Percentiles rank a stretch among this genome's conserved stretches.
phyloP scores from a whole-genome alignment of 2,888 invertebrate genomes.

The Orthonychiurus folsomi region DNA sequence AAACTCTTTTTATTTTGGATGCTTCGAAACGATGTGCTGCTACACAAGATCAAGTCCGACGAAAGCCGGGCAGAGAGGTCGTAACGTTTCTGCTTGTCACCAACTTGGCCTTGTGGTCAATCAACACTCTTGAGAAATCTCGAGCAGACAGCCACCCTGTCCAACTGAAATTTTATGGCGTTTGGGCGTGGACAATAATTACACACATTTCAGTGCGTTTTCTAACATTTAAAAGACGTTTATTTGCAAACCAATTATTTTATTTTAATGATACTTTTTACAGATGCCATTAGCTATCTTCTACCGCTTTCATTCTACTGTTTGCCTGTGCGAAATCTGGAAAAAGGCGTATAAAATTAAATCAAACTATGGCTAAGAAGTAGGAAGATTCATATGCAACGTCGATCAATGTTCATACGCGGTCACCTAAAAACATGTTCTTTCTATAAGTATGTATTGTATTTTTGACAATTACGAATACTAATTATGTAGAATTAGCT shows the following conservation, averaged over 20 bases:
- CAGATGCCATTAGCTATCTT: slow-evolving; percentile 14
- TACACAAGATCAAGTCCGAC: slow-evolving; percentile 68
- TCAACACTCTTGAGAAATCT: slow-evolving; percentile 49
- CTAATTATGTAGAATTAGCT: too few relatives aligned
- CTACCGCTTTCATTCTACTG: slow-evolving; percentile 45
- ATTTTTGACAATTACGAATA: too few relatives aligned
- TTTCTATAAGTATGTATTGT: too few relatives aligned
- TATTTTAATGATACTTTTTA: too few relatives aligned
- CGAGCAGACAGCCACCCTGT: slow-evolving; percentile 46
- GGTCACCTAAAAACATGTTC: too few relatives aligned
- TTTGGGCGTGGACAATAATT: slow-evolving; percentile 47
- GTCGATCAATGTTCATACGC: too few relatives aligned
- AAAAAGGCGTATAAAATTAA: slow-evolving; percentile 47
- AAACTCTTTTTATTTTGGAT: slow-evolving; percentile 84
- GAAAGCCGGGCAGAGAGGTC: slow-evolving; percentile 85
- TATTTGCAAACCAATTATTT: too few relatives aligned
- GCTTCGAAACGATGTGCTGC: slow-evolving; percentile 76
- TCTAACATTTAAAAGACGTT: too few relatives aligned
- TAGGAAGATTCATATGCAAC: too few relatives aligned
- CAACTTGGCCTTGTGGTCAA: slow-evolving; percentile 78
- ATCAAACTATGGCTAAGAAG: slow-evolving; percentile 13
- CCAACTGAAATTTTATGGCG: slow-evolving; percentile 46
- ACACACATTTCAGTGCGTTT: slow-evolving; percentile 45
- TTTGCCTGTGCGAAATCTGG: slow-evolving; percentile 48
- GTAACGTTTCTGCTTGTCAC: slow-evolving; percentile 84